Evolutionary conservation across 2,797 vertebrate species (phyloP).

Genomic region (Todus mexicanus): DNA sequence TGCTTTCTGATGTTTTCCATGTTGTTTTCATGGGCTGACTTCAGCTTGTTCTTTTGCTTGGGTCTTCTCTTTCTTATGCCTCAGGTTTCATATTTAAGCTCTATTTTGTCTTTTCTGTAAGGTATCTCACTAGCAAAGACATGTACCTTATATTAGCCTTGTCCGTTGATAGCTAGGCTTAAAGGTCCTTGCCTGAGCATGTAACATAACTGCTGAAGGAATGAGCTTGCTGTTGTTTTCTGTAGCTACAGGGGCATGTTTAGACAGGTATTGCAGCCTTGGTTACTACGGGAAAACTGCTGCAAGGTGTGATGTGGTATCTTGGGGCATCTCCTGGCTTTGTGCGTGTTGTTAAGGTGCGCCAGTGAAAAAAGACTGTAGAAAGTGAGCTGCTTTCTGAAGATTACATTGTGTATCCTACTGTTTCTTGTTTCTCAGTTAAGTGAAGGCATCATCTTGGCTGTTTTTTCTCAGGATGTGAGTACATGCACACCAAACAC

Average conservation of each 20-base stretch:
- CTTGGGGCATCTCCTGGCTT: neutral
- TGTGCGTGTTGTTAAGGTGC: accelerated
- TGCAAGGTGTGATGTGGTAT: neutral
- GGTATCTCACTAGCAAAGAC: accelerated
- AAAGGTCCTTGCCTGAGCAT: neutral
- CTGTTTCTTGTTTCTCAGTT: neutral
- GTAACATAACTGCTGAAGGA: neutral
- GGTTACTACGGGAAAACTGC: neutral
- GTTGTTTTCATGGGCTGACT: neutral
- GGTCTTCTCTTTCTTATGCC: accelerated
- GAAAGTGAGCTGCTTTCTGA: neutral
- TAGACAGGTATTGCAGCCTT: neutral
- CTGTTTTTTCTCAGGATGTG: neutral
- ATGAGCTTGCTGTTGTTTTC: neutral
- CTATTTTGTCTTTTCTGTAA: too few species aligned
- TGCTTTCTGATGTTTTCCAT: accelerated
- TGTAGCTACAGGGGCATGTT: neutral
- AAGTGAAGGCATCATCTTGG: neutral
- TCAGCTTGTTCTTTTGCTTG: neutral
- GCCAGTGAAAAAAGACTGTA: neutral
- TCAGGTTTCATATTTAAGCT: neutral
- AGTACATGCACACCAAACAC: accelerated
- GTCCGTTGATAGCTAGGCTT: neutral
- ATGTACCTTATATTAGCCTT: accelerated
- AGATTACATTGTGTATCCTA: neutral